Evolutionary conservation across 2,888 invertebrate genomes (phyloP).

Genomic region (Watsonalla binaria): DNA sequence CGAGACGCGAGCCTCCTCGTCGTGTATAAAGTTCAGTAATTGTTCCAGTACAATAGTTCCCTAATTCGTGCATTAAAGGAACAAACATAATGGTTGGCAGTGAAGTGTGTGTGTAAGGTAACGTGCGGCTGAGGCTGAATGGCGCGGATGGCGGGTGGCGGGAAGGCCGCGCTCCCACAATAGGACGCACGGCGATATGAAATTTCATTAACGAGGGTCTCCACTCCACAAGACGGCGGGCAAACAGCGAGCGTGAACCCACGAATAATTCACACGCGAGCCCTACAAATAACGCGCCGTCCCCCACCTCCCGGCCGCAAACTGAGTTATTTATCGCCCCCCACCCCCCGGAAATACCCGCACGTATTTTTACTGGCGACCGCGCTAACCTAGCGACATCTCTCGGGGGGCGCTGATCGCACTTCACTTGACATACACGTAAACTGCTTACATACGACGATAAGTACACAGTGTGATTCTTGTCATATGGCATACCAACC

Average conservation of each 20-base stretch:
- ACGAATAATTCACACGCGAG: slow-evolving; percentile 79
- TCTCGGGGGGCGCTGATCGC: slow-evolving; percentile 44
- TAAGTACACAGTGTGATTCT: background rate
- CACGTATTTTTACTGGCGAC: slow-evolving; percentile 73
- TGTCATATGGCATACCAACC: no score
- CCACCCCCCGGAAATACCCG: slow-evolving; percentile 62
- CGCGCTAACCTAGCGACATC: slow-evolving; percentile 55
- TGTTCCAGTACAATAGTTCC: slow-evolving; percentile 16
- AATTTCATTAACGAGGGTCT: slow-evolving; percentile 75
- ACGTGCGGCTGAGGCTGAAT: background rate
- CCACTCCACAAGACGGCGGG: slow-evolving; percentile 64
- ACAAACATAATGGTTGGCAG: slow-evolving; percentile 27
- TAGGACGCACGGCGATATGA: slow-evolving; percentile 50
- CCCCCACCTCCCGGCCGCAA: slow-evolving; percentile 53
- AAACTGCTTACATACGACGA: background rate
- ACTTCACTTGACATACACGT: slow-evolving; percentile 18
- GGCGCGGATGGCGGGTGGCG: slow-evolving; percentile 3
- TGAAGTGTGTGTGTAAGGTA: background rate
- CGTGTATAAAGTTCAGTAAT: background rate
- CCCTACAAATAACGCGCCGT: slow-evolving; percentile 71
- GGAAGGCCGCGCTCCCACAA: background rate
- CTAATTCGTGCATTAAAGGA: slow-evolving; percentile 23
- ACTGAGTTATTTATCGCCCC: slow-evolving; percentile 76
- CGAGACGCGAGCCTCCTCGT: background rate
- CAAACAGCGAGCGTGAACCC: slow-evolving; percentile 76